Evolutionary conservation across 2,888 invertebrate genomes (phyloP).

Genomic region (Coenonympha arcania): DNA sequence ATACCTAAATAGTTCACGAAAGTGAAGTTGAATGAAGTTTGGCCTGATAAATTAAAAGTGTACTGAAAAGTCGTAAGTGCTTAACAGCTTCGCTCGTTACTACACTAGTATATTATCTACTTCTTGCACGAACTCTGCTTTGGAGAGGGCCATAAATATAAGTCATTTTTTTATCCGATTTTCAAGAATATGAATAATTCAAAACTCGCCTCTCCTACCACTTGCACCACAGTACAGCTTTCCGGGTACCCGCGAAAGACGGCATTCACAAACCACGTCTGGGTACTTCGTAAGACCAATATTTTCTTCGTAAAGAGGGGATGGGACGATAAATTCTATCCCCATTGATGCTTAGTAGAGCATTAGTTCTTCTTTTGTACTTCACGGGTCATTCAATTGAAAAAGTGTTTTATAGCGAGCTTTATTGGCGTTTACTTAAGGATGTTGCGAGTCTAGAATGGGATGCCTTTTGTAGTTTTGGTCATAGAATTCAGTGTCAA

Average conservation of each 20-base stretch:
- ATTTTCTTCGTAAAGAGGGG: constrained; percentile 67
- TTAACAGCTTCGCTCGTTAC: too few relatives aligned
- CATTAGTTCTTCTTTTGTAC: constrained; percentile 69
- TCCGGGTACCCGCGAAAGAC: constrained; percentile 51
- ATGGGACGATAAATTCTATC: constrained; percentile 63
- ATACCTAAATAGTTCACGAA: too few relatives aligned
- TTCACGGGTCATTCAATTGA: constrained; percentile 45
- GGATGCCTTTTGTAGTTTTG: constrained; percentile 11
- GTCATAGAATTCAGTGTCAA: constrained; percentile 6
- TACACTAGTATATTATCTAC: too few relatives aligned
- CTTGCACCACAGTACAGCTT: constrained; percentile 30
- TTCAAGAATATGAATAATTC: too few relatives aligned
- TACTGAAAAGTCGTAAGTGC: too few relatives aligned
- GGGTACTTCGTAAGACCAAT: constrained; percentile 70
- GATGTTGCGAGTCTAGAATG: constrained; percentile 7
- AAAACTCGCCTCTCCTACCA: too few relatives aligned
- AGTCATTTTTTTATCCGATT: too few relatives aligned
- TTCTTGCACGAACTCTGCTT: too few relatives aligned
- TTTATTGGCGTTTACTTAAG: constrained; percentile 37
- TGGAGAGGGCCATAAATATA: too few relatives aligned
- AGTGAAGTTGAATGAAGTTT: too few relatives aligned
- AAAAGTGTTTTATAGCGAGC: constrained; percentile 50
- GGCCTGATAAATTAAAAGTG: too few relatives aligned
- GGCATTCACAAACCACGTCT: constrained; percentile 65
- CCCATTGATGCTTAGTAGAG: constrained; percentile 67